phyloP scores from a whole-genome alignment of 2,113 vertebrate genomes.

The Megaceryle torquata region DNA sequence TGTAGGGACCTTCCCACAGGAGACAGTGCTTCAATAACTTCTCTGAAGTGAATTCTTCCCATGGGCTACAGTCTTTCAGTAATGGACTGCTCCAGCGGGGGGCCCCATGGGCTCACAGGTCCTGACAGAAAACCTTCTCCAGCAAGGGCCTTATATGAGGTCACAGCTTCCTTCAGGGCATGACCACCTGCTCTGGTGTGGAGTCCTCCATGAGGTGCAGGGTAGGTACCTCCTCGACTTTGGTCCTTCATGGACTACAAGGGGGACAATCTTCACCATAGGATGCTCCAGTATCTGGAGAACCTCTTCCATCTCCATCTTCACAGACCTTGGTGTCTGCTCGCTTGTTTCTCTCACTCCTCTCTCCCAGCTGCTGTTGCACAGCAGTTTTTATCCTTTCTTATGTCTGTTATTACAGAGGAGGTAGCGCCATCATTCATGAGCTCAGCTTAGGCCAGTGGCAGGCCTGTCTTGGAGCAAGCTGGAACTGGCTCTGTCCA shows the following conservation, averaged over 20 bases:
- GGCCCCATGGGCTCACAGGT: too few species aligned
- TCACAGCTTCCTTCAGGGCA: not conserved
- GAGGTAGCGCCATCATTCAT: accelerated
- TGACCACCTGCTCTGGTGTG: not conserved
- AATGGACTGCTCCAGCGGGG: not conserved
- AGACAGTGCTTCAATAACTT: not conserved
- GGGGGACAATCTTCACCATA: not conserved
- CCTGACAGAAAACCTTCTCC: not conserved
- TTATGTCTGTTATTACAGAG: not conserved
- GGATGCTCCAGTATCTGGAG: not conserved
- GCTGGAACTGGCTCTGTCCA: not conserved
- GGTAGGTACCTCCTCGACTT: not conserved
- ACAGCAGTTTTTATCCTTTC: not conserved
- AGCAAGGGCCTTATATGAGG: accelerated
- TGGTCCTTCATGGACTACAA: not conserved
- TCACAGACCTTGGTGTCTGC: not conserved
- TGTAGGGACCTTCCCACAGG: not conserved
- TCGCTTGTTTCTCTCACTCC: not conserved
- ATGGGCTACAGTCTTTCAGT: not conserved
- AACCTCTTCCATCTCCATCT: not conserved
- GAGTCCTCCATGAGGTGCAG: not conserved
- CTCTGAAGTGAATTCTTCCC: not conserved
- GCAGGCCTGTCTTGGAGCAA: not conserved
- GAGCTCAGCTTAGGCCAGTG: not conserved
- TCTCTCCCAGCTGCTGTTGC: not conserved